Evolutionary conservation across 1,140 invertebrate genomes (phyloP).

Genomic region (Mylabris phalerata): DNA sequence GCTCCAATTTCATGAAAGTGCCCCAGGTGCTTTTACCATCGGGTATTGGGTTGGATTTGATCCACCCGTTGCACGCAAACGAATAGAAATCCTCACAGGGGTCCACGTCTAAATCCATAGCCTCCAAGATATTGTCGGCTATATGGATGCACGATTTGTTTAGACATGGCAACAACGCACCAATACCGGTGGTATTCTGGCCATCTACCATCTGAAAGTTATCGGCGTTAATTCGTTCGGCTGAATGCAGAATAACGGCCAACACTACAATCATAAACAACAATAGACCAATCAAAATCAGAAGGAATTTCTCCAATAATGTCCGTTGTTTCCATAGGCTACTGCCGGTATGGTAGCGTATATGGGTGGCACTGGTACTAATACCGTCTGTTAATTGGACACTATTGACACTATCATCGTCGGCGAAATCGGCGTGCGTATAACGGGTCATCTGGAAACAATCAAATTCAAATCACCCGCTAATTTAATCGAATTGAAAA

Average conservation of each 20-base stretch:
- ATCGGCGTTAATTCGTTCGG: constrained; percentile 21
- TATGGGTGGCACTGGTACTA: constrained; percentile 64
- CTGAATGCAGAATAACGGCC: constrained; percentile 40
- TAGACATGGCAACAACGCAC: constrained; percentile 52
- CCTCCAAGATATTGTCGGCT: constrained; percentile 74
- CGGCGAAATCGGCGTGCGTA: constrained; percentile 76
- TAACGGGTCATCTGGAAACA: constrained; percentile 73
- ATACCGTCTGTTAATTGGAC: constrained; percentile 64
- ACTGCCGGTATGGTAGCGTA: constrained; percentile 63
- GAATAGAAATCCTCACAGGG: constrained; percentile 95
- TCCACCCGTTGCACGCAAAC: constrained; percentile 91
- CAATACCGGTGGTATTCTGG: too few relatives aligned
- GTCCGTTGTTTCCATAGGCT: constrained; percentile 58
- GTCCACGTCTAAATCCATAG: constrained; percentile 70
- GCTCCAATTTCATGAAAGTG: constrained; percentile 88
- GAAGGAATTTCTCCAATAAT: constrained; percentile 51
- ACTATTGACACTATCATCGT: constrained; percentile 76
- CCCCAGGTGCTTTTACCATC: constrained; percentile 90
- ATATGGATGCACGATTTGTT: constrained; percentile 80
- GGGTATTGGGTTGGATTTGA: constrained; percentile 84
- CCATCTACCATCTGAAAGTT: too few relatives aligned
- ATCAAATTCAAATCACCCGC: too few relatives aligned
- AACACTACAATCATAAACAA: constrained; percentile 58
- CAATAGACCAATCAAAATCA: constrained; percentile 50
- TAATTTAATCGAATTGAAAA: too few relatives aligned